Conservation (phyloP, 2,888 invertebrate genomes). For the Onchidella celtica region DNA sequence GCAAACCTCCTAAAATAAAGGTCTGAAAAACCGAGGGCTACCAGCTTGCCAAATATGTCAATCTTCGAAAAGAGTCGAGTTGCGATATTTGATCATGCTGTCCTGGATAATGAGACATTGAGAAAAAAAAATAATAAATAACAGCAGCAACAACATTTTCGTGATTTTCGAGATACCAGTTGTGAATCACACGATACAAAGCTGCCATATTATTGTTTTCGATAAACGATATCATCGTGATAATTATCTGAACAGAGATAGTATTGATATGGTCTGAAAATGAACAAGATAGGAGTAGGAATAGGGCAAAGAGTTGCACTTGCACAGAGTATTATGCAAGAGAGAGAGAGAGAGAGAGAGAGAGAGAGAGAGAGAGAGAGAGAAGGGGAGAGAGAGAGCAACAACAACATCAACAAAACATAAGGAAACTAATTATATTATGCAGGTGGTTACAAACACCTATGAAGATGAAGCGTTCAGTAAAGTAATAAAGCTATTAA, state of each 20-base stretch:
- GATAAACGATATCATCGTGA: no score
- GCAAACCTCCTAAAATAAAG: no score
- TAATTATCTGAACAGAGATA: background rate
- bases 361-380: background rate
- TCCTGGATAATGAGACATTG: no score
- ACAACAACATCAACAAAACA: background rate
- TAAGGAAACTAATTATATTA: background rate
- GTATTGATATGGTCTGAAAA: background rate
- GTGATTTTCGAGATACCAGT: no score
- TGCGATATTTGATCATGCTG: no score
- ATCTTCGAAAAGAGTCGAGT: no score
- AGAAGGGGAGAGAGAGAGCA: background rate
- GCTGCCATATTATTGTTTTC: no score
- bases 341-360: background rate
- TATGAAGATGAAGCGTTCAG: background rate
- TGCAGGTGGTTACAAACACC: background rate
- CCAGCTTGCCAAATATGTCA: no score
- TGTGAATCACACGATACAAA: no score
- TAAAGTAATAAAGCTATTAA: background rate
- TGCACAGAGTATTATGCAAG: background rate
- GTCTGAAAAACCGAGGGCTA: no score
- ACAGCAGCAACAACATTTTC: no score
- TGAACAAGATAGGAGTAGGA: background rate
- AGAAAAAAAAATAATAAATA: no score
- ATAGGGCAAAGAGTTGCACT: background rate